Percentiles rank a stretch among this genome's conserved stretches.
phyloP scores from a whole-genome alignment of 1,140 invertebrate genomes.

The Pseudomyrmex dendroicus region DNA sequence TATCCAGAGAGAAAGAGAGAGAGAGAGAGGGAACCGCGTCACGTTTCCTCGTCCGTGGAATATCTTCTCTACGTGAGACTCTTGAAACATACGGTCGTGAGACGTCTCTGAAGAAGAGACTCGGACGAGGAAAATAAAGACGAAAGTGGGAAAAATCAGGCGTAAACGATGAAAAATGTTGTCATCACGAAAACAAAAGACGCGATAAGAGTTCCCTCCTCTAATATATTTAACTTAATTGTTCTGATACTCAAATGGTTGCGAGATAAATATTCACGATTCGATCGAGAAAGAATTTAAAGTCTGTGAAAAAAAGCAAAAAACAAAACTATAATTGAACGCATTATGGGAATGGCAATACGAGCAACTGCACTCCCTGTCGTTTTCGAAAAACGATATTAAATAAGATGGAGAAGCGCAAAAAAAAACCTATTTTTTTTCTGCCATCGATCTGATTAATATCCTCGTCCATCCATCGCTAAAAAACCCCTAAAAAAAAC shows the following conservation, averaged over 20 bases:
- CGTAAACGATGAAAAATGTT: constrained; percentile 83
- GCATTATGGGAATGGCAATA: neutral
- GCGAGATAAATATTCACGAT: constrained; percentile 36
- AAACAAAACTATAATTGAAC: neutral
- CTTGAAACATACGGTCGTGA: constrained; percentile 82
- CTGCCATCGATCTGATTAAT: constrained; percentile 13
- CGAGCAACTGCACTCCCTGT: neutral
- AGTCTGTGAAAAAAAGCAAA: neutral
- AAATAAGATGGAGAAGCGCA: neutral
- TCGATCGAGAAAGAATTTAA: neutral
- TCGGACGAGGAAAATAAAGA: constrained; percentile 53
- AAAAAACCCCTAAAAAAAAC: neutral
- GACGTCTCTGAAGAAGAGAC: constrained; percentile 75
- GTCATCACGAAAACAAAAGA: constrained; percentile 72
- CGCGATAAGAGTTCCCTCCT: constrained; percentile 65
- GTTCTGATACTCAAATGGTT: constrained; percentile 59
- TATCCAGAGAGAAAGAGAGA: constrained; percentile 34
- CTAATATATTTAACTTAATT: constrained; percentile 82
- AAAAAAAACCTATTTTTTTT: neutral
- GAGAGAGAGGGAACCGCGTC: constrained; percentile 58
- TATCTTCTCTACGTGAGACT: constrained; percentile 83
- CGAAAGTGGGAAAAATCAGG: constrained; percentile 55
- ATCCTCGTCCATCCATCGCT: constrained; percentile 3
- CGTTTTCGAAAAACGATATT: neutral
- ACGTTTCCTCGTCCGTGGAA: constrained; percentile 79